Conservation (phyloP, 2,113 vertebrate genomes). For the Neotragus pygmaeus region DNA sequence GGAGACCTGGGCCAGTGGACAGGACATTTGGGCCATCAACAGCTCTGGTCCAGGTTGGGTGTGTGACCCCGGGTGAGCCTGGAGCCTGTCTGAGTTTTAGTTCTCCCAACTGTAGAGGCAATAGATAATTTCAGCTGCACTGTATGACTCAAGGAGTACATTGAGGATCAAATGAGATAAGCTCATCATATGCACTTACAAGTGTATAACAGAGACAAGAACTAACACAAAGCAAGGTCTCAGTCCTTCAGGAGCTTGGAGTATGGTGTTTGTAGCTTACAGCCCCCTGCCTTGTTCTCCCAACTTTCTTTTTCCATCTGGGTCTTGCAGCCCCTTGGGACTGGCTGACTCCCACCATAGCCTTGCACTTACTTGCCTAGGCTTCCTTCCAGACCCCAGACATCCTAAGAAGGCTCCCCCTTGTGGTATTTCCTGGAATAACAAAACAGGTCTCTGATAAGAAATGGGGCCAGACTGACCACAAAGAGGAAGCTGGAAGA, state of each 20-base stretch:
- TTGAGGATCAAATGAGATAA: background rate
- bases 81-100: background rate
- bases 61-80: background rate
- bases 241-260: background rate
- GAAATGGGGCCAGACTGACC: background rate
- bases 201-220: background rate
- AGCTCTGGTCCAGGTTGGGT: background rate
- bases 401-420: constrained; percentile 51
- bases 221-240: background rate
- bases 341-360: background rate
- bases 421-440: constrained; percentile 38
- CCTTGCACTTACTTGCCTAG: background rate
- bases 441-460: background rate
- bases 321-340: background rate
- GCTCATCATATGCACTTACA: background rate
- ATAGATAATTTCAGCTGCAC: background rate
- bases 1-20: background rate
- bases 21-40: background rate
- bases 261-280: background rate
- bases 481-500: background rate
- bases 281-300: background rate
- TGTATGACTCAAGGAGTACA: background rate
- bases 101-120: background rate
- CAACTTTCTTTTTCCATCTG: background rate
- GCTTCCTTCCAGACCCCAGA: background rate